These are phyloP conservation scores for Micrasema minimum DNA, from an alignment of 1,140 invertebrate species.

Conservation along the genomic window DNA sequence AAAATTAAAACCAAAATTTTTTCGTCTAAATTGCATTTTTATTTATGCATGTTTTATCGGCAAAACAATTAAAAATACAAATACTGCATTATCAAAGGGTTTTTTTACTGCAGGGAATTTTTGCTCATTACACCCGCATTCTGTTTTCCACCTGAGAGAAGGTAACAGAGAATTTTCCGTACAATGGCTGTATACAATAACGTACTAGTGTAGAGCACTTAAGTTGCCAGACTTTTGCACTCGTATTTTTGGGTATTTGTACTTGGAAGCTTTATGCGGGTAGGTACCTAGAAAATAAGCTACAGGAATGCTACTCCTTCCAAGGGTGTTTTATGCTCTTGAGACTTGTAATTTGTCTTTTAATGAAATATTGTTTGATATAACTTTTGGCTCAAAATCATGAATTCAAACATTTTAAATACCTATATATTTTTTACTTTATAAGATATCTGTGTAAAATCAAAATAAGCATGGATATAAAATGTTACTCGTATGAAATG, in stretches of 20 bases:
- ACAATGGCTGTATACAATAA: constrained; percentile 18
- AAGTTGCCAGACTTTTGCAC: constrained; percentile 37
- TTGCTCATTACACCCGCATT: constrained; percentile 49
- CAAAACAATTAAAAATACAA: constrained; percentile 17
- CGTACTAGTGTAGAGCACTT: constrained; percentile 23
- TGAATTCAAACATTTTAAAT: no score
- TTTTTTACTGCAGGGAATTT: constrained; percentile 18
- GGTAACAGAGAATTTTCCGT: constrained; percentile 35
- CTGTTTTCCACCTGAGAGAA: constrained; percentile 34
- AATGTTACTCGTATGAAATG: no score
- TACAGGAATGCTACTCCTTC: no score
- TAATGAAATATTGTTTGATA: no score
- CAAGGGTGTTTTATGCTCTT: no score
- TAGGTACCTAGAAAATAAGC: no score
- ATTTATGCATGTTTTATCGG: not conserved
- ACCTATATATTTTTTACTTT: no score
- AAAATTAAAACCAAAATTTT: not conserved
- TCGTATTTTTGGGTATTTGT: constrained; percentile 47
- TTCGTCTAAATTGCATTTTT: not conserved
- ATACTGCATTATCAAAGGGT: constrained; percentile 20
- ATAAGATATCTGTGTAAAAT: no score
- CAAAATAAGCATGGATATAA: no score
- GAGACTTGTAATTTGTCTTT: no score
- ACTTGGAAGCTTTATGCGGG: constrained; percentile 48
- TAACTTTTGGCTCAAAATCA: no score